Base-by-base conservation (phyloP, 2,888 invertebrate species). In the Rhagium mordax region DNA sequence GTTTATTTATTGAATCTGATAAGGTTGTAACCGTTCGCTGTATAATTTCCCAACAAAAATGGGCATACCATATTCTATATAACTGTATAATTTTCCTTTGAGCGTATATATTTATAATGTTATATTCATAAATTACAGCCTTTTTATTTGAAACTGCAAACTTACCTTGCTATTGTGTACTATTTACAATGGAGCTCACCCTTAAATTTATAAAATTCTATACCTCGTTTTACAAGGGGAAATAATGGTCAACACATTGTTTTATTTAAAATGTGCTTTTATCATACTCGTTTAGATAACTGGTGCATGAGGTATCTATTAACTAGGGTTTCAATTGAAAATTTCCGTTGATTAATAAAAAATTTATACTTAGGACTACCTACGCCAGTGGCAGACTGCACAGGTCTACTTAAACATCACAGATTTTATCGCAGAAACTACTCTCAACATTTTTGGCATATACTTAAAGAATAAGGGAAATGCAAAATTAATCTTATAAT, bases 81-180 rank as follows among this genome's bases (percentile, higher is more conserved):
- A 29, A 71, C 71, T 60, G 66, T 71, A 68, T 74, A 74, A 74
- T 74, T 71, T 71, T 59, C 27, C 60, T 74, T 61, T 70, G 66
- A 70, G 62, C 69, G 53, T 70, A 66, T 70, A 57, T 70, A 71
- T 72, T 71, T 62, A 72, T 71, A 48, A 61, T 60, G 68, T 61
- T 72, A 72, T 62, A 67, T 65, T 71, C 62, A 62, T 49, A 75
- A 77, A 77, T 75, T 72, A 75, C 68, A 70, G 74, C 61, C 59
- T 69, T 76, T 76, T 74, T 51, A 67, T 74, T 47, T 67, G 55
- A 70, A 75, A 74, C 71, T 69, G 74, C 66, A 77, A 74, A 71
- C 65, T 72, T 72, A n/a, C 57, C n/a, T 48, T 51, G 29, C 60
- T 65, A 62, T 75, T 75, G 70, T 70, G 65, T 68, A 62, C 62